Conservation (phyloP, 2,113 vertebrate species). For the Lophotis ruficrista region DNA sequence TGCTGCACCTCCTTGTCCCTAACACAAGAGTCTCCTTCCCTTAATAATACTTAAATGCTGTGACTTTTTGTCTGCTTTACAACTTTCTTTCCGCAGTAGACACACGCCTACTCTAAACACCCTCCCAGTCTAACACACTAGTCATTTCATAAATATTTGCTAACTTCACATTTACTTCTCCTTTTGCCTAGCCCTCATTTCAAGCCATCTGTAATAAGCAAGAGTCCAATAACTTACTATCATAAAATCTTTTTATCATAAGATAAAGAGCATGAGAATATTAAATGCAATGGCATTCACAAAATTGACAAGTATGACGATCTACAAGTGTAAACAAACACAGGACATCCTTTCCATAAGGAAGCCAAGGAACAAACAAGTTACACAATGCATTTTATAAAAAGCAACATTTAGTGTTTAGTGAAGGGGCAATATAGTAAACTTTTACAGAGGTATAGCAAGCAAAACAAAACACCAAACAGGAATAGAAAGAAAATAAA, state of each 20-base stretch:
- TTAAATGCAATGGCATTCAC: not conserved
- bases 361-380: constrained; percentile 43
- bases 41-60: fast-evolving
- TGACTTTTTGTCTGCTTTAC: not conserved
- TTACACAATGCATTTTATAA: not conserved
- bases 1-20: not conserved
- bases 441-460: not conserved
- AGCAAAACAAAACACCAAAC: not conserved
- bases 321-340: not conserved
- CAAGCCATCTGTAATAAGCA: not conserved
- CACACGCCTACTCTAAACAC: fast-evolving
- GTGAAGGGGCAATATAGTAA: not conserved
- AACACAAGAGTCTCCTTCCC: not conserved
- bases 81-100: not conserved
- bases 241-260: not conserved
- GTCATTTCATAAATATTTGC: not conserved
- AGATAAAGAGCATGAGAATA: not conserved
- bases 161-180: not conserved
- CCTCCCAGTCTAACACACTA: not conserved
- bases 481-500: not conserved
- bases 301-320: not conserved
- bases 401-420: not conserved
- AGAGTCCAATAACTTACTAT: not conserved
- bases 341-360: constrained; percentile 26
- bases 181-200: not conserved